Conservation (phyloP, 1,140 invertebrate species). For the Matsumurasca onukii region DNA sequence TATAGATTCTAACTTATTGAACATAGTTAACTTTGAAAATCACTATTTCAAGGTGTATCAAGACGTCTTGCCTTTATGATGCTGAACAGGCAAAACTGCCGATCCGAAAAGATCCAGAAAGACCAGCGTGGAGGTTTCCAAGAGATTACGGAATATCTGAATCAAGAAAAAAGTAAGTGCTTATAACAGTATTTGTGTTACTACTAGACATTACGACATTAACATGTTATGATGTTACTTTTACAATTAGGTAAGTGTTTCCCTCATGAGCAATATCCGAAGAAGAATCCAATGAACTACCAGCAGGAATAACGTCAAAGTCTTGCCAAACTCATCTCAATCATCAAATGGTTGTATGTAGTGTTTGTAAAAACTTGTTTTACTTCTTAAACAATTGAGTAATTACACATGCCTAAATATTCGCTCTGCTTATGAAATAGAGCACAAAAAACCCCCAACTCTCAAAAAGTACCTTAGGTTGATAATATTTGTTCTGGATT, state of each 20-base stretch:
- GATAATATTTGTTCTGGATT: no score
- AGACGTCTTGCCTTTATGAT: conserved; percentile 74
- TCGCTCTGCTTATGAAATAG: no score
- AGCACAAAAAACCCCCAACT: no score
- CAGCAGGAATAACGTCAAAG: background rate
- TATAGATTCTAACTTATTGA: no score
- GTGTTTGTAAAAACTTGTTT: background rate
- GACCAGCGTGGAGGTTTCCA: conserved; percentile 69
- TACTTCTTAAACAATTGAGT: no score
- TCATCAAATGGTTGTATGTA: background rate
- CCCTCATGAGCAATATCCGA: no score
- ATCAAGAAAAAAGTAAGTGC: conserved; percentile 66
- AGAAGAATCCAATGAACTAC: background rate
- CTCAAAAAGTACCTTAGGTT: no score
- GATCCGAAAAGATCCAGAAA: conserved; percentile 64
- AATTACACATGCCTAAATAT: no score
- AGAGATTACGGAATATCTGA: conserved; percentile 70
- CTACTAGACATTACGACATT: background rate
- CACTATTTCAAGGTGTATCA: conserved; percentile 56
- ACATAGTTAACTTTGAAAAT: no score
- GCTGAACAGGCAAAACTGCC: conserved; percentile 73
- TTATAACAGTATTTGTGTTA: background rate
- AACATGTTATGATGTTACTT: background rate
- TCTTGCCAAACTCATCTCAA: background rate
- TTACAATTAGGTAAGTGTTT: no score